Evolutionary conservation across 2,113 vertebrate genomes (phyloP).

Genomic region (Regulus satrapa): DNA sequence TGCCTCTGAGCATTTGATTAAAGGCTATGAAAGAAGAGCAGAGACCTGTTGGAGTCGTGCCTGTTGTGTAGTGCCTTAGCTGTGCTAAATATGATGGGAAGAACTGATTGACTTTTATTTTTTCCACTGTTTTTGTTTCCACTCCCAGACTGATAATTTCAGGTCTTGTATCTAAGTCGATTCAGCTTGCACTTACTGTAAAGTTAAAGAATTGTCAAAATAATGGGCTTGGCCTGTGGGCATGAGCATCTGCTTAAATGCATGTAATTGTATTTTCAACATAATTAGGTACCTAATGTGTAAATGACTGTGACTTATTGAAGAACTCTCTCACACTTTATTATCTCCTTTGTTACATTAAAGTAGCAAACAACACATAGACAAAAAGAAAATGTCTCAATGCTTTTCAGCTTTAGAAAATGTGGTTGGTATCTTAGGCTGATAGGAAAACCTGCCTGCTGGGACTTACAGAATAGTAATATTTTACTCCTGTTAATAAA

Average conservation of each 20-base stretch:
- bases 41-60: neutral
- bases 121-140: neutral
- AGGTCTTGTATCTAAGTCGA: neutral
- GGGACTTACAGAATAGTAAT: neutral
- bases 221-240: neutral
- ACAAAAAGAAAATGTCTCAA: neutral
- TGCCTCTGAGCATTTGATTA: neutral
- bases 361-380: neutral
- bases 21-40: neutral
- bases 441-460: neutral
- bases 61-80: neutral
- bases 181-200: neutral
- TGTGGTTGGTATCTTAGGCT: neutral
- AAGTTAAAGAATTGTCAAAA: neutral
- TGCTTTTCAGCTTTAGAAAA: neutral
- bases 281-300: neutral
- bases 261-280: constrained; percentile 21
- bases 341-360: neutral
- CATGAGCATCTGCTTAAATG: constrained; percentile 7
- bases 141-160: neutral
- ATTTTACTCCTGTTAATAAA: constrained; percentile 38
- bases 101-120: neutral
- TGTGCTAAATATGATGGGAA: neutral
- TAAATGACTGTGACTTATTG: neutral
- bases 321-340: neutral